A percentile compares a stretch with the other conserved stretches of the same genome.
Conservation (phyloP, 2,797 vertebrate genomes). For the Crossoptilon crossoptilon region DNA sequence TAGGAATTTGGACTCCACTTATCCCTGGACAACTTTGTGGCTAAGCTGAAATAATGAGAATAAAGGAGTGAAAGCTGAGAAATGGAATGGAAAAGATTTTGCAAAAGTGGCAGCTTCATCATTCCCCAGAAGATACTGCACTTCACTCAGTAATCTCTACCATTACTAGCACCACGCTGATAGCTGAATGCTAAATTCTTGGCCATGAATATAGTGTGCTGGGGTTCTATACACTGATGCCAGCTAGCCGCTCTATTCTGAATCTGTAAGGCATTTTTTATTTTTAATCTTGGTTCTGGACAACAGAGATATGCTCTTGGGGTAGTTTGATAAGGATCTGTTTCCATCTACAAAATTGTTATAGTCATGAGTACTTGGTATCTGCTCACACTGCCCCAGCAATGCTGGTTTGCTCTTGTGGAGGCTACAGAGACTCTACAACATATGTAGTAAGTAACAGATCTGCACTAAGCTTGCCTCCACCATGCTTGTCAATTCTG, state of each 20-base stretch:
- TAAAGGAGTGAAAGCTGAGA: neutral
- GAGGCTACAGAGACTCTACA: neutral
- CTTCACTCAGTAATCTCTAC: neutral
- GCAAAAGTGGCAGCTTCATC: neutral
- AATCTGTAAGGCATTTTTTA: neutral
- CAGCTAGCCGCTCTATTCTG: accelerated
- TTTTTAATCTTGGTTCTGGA: neutral
- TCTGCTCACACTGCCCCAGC: neutral
- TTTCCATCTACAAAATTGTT: neutral
- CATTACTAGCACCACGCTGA: accelerated
- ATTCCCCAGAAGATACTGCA: neutral
- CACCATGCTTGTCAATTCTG: neutral
- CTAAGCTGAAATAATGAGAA: slow-evolving; percentile 32
- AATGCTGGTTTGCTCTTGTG: neutral
- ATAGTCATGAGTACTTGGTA: accelerated
- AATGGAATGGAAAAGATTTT: neutral
- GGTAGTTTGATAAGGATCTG: neutral
- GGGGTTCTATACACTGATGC: neutral
- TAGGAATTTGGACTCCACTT: neutral
- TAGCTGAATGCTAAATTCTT: neutral
- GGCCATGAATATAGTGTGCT: neutral
- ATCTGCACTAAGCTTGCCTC: neutral
- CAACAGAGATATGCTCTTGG: neutral
- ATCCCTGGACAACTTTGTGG: slow-evolving; percentile 9
- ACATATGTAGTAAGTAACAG: neutral